Evolutionary conservation across 1,140 invertebrate genomes (phyloP).

Genomic region (Neodiprion pinetum): DNA sequence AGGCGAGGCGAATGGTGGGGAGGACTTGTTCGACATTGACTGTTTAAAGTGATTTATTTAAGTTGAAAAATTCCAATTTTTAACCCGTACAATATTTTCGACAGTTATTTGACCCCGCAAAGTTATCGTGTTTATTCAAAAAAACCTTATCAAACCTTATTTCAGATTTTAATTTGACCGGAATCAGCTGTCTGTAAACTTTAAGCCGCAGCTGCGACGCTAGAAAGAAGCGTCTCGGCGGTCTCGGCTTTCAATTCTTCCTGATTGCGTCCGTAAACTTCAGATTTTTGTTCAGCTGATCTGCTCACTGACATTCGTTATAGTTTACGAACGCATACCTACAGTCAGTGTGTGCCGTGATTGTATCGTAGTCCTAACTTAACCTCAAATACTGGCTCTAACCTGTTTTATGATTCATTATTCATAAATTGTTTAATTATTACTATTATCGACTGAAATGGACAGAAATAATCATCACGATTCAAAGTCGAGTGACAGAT

Average conservation of each 20-base stretch:
- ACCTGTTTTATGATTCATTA: too few relatives aligned
- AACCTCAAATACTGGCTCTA: too few relatives aligned
- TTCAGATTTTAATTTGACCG: slow-evolving; percentile 14
- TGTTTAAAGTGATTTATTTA: neutral
- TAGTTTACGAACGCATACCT: too few relatives aligned
- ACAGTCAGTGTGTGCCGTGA: too few relatives aligned
- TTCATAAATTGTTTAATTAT: neutral
- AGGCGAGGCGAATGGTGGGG: slow-evolving; percentile 23
- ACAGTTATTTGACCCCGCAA: neutral
- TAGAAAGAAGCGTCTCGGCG: neutral
- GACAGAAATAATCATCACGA: slow-evolving; percentile 25
- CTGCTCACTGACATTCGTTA: too few relatives aligned
- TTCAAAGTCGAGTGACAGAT: slow-evolving; percentile 25
- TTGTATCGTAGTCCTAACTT: too few relatives aligned
- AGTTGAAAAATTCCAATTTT: neutral
- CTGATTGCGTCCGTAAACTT: neutral
- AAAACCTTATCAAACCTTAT: neutral
- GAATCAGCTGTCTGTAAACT: slow-evolving; percentile 30
- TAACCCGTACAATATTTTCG: neutral
- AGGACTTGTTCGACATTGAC: neutral
- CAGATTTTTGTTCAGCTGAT: too few relatives aligned
- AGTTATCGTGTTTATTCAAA: neutral
- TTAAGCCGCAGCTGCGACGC: neutral
- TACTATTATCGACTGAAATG: slow-evolving; percentile 27
- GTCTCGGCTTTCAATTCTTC: neutral